Evolutionary conservation across 2,888 invertebrate species (phyloP), one percentile per base, ranked within the genome.

Genomic region (Zeuzera pyrina): DNA sequence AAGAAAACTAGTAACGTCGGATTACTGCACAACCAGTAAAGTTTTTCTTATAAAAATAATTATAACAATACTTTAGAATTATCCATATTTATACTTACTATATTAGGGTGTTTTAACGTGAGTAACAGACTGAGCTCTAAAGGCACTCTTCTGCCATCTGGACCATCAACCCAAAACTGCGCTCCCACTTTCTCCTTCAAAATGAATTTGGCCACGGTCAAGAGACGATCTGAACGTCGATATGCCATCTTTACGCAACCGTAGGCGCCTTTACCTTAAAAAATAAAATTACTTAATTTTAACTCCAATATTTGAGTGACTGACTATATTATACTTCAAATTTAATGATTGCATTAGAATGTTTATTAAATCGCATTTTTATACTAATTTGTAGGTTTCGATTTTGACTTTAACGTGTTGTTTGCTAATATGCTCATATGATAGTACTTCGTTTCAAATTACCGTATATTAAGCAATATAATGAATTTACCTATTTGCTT

Each of bases 171-270:
- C 89, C 89, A 89, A 50, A 87, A 86, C 48, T 88, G 87, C 2
- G 85, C 83, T 40, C 88, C 86, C n/a, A 90, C 88, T 49, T 89
- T 89, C 45, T 86, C 85, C 49, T 89, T 89, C 31, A 87, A 66
- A 31, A 91, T 89, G 48, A 91, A 90, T 71, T 91, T 91, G 22
- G 90, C 88, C 2, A 91, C 88, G 1, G 89, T 87, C 46, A 89
- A 67, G 27, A 87, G 54, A 0, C 85, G 74, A 57, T 89, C 89
- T 0, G 79, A 72, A 21, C 87, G 86, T 1, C 88, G 72, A 52
- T 86, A 86, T 8, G 89, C 88, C 83, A 90, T 84, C 45, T 89
- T 89, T 0, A 91, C 91, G 54, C 88, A 90, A 0, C 91, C 91
- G 66, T 89, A 91, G 0, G 90, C 90, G 12, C 91, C 90, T 66